Evolutionary conservation across 2,797 vertebrate genomes (phyloP).

Genomic region (Hydrolagus colliei): DNA sequence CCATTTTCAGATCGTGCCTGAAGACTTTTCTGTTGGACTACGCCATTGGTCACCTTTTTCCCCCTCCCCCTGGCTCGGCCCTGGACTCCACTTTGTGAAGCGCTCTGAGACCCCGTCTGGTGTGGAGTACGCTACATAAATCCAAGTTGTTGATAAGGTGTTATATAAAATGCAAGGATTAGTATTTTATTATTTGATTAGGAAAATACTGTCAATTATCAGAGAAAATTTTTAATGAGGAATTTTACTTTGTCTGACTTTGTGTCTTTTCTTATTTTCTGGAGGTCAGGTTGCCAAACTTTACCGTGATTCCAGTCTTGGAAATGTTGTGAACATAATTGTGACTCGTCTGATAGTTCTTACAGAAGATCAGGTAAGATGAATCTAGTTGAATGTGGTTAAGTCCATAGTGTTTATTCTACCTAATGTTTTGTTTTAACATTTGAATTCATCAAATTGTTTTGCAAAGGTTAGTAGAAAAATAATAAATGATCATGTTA

Average conservation of each 20-base stretch:
- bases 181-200: neutral
- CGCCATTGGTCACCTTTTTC: too few species aligned
- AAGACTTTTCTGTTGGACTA: too few species aligned
- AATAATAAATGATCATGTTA: too few species aligned
- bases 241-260: slow-evolving; percentile 84
- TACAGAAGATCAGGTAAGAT: slow-evolving; percentile 93
- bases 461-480: too few species aligned
- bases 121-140: too few species aligned
- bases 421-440: neutral
- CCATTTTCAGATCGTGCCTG: too few species aligned
- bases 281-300: slow-evolving; percentile 99
- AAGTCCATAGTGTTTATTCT: neutral
- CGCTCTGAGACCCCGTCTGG: too few species aligned
- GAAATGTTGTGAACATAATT: slow-evolving; percentile 99
- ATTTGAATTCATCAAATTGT: neutral
- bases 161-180: too few species aligned
- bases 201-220: slow-evolving; percentile 34
- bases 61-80: too few species aligned
- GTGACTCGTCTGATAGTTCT: slow-evolving; percentile 94
- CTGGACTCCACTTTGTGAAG: too few species aligned
- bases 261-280: slow-evolving; percentile 99
- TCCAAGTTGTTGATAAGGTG: too few species aligned
- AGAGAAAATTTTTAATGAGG: slow-evolving; percentile 17
- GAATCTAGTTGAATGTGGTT: neutral
- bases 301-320: slow-evolving; percentile 99